Base-by-base conservation (phyloP, 2,888 invertebrate species). In the Antitype chi region DNA sequence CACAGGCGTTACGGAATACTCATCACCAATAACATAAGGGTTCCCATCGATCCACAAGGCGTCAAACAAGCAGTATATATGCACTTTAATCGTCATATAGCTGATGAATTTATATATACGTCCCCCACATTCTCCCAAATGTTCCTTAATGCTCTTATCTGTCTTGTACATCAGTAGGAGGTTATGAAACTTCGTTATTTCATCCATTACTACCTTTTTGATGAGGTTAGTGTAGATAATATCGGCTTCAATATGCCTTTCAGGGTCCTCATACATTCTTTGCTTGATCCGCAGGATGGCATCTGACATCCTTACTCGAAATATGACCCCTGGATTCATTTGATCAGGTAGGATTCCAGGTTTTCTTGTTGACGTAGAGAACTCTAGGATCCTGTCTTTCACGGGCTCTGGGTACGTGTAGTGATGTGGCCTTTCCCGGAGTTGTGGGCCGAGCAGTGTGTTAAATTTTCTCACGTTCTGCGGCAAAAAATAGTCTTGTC, bases 31-130 rank as follows among this genome's bases (percentile, higher is more conserved):
- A 7, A 96, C 96, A 20, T 96, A 96, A 0, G 96, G 96, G 59
- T 95, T 96, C 0, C 96, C 96, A 78, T 96, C 96, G 0, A 96
- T 96, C 96, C 96, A 96, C 2, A 96, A 77, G 0, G 96, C 94
- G 38, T 96, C 96, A 25, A 96, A 96, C 7, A 96, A 78, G 67
- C 96, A 96, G 43, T 96, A 96, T 0, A 96, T 96, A 84, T 96
- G 96, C 0, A 96, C 96, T 81, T 96, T 96, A 0, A 96, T 96
- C 0, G 95, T 95, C 96, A 96, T 96, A 17, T 96, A 96, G 59
- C 95, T 96, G 1, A 96, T 96, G 15, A 96, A 96, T 60, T 96
- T 96, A 78, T 96, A 96, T 0, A 96, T 96, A 2, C 96, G 89
- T 0, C 96, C 96, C 0, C 96, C 96, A 47, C 96, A 96, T 62